Conservation (phyloP, 2,888 invertebrate species). For the Escarpia spicata region DNA sequence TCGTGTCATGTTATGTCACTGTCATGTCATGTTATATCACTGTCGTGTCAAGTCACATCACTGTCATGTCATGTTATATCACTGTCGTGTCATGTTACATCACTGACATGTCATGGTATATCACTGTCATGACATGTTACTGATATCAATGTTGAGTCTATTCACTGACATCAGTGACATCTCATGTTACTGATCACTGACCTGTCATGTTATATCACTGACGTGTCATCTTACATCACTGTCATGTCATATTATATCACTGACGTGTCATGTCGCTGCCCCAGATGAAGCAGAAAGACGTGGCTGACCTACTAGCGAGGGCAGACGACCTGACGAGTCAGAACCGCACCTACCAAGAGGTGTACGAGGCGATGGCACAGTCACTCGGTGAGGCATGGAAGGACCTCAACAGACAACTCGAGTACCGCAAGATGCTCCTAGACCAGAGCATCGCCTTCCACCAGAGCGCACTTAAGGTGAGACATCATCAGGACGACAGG, state of each 20-base stretch:
- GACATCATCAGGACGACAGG: slow-evolving; percentile 26
- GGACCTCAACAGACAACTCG: slow-evolving; percentile 82
- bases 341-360: slow-evolving; percentile 76
- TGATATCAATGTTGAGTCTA: background rate
- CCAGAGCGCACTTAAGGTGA: slow-evolving; percentile 68
- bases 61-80: background rate
- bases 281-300: slow-evolving; percentile 87
- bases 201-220: background rate
- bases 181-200: background rate
- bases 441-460: slow-evolving; percentile 84
- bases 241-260: no score
- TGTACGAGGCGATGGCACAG: slow-evolving; percentile 89
- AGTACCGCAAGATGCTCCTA: slow-evolving; percentile 79
- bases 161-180: background rate
- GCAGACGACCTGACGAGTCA: slow-evolving; percentile 75
- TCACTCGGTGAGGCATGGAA: slow-evolving; percentile 75
- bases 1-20: background rate
- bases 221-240: no score
- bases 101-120: background rate
- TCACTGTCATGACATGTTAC: background rate
- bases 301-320: slow-evolving; percentile 84
- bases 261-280: no score
- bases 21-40: background rate
- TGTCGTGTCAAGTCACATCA: background rate
- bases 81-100: background rate